Percentiles rank a stretch among this genome's conserved stretches.
These are phyloP conservation scores for Agelastica alni DNA, from an alignment of 2,888 invertebrate species.

Conservation along the genomic window DNA sequence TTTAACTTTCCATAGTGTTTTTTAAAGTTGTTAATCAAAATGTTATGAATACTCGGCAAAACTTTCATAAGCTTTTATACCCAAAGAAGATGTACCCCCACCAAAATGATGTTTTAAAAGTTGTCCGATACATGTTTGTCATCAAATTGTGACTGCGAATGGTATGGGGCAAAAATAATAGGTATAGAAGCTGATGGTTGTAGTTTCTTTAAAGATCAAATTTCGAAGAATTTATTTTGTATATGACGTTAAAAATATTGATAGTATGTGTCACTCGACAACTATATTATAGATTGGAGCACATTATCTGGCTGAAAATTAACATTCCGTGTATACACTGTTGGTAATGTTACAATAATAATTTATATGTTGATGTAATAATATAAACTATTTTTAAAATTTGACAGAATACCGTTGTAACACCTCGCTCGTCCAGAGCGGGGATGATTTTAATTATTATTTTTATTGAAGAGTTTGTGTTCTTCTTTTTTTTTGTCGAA, in stretches of 20 bases:
- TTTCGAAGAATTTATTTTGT: slow-evolving; percentile 56
- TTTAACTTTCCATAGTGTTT: slow-evolving; percentile 51
- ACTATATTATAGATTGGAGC: slow-evolving; percentile 51
- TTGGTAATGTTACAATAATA: slow-evolving; percentile 58
- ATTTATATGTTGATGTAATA: slow-evolving; percentile 59
- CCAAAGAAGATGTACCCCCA: slow-evolving; percentile 9
- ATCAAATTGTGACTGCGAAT: no score
- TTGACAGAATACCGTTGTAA: slow-evolving; percentile 53
- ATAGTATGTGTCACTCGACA: slow-evolving; percentile 51
- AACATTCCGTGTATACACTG: slow-evolving; percentile 59
- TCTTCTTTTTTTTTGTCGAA: slow-evolving; percentile 43
- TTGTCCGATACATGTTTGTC: no score
- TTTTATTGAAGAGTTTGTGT: slow-evolving; percentile 55
- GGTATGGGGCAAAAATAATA: not conserved
- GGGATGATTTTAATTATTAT: slow-evolving; percentile 41
- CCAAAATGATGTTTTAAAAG: no score
- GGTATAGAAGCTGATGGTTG: slow-evolving; percentile 42
- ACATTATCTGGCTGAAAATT: slow-evolving; percentile 57
- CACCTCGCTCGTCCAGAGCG: slow-evolving; percentile 20
- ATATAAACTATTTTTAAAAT: slow-evolving; percentile 57
- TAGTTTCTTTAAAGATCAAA: slow-evolving; percentile 50
- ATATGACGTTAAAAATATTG: slow-evolving; percentile 48
- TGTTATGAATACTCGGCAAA: slow-evolving; percentile 48
- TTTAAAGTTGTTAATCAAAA: slow-evolving; percentile 54
- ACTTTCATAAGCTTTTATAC: slow-evolving; percentile 28